Percentiles rank a stretch among this genome's conserved stretches.
These are phyloP conservation scores for Celastrina argiolus DNA, from an alignment of 2,888 invertebrate species.

Conservation along the genomic window DNA sequence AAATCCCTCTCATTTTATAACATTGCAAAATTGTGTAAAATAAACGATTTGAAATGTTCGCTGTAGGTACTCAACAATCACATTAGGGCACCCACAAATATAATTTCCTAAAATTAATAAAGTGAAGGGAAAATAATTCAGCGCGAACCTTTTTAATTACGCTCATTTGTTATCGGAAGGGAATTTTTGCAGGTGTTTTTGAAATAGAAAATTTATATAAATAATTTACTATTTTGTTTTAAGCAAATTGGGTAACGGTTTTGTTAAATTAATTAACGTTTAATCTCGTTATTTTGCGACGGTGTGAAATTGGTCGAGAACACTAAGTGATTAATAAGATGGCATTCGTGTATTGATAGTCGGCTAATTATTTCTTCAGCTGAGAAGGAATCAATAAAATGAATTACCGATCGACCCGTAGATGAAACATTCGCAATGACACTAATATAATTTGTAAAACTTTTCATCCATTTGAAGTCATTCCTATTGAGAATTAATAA, in stretches of 20 bases:
- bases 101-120: slow-evolving; percentile 42
- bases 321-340: not conserved
- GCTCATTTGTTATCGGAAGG: slow-evolving; percentile 38
- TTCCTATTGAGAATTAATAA: not conserved
- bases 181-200: slow-evolving; percentile 24
- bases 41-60: slow-evolving; percentile 14
- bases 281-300: slow-evolving; percentile 2
- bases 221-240: slow-evolving; percentile 10
- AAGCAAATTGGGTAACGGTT: not conserved
- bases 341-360: not conserved
- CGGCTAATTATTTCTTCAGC: not conserved
- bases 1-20: not conserved
- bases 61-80: slow-evolving; percentile 35
- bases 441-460: not conserved
- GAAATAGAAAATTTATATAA: slow-evolving; percentile 21
- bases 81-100: slow-evolving; percentile 35
- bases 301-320: not conserved
- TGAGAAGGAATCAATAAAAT: not conserved
- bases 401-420: too few species aligned
- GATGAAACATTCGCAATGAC: not conserved
- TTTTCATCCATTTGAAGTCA: not conserved
- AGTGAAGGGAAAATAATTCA: slow-evolving; percentile 41
- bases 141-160: slow-evolving; percentile 53
- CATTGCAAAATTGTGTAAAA: not conserved
- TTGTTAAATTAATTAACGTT: slow-evolving; percentile 9